Conservation (phyloP, 35 echinoderm and acorn worm species). For the Eucidaris tribuloides region DNA sequence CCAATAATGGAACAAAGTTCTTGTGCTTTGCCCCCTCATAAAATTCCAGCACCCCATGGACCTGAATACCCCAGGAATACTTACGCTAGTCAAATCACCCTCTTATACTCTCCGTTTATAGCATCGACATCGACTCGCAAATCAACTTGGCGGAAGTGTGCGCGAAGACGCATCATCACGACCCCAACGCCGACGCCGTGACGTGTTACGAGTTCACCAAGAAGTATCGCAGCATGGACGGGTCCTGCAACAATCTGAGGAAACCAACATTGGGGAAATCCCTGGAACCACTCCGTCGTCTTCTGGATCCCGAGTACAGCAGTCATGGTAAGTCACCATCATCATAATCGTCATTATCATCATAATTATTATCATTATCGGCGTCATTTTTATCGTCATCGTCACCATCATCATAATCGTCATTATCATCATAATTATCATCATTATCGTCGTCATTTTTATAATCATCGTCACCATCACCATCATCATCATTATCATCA, state of each 20-base stretch:
- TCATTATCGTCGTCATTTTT: too few species aligned
- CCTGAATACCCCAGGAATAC: too few species aligned
- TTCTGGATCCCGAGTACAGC: background rate
- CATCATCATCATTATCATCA: too few species aligned
- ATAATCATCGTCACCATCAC: too few species aligned
- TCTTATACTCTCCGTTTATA: background rate
- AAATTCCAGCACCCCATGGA: too few species aligned
- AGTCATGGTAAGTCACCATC: slow-evolving; percentile 5
- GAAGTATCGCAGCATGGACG: background rate
- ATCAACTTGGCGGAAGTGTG: background rate
- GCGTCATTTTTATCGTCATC: too few species aligned
- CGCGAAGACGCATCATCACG: background rate
- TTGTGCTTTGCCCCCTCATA: too few species aligned
- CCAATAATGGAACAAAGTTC: too few species aligned
- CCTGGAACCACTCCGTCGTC: background rate
- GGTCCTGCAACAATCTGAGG: background rate
- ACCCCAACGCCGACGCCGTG: background rate
- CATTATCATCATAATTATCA: too few species aligned
- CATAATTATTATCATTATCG: too few species aligned
- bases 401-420: too few species aligned
- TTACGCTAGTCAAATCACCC: background rate
- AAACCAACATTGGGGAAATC: background rate
- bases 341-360: too few species aligned
- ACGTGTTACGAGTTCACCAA: background rate
- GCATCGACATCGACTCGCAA: background rate